Evolutionary conservation across 2,113 vertebrate species (phyloP), one percentile per base, ranked within the genome.

Genomic region (Rhinopomastus cyanomelas): DNA sequence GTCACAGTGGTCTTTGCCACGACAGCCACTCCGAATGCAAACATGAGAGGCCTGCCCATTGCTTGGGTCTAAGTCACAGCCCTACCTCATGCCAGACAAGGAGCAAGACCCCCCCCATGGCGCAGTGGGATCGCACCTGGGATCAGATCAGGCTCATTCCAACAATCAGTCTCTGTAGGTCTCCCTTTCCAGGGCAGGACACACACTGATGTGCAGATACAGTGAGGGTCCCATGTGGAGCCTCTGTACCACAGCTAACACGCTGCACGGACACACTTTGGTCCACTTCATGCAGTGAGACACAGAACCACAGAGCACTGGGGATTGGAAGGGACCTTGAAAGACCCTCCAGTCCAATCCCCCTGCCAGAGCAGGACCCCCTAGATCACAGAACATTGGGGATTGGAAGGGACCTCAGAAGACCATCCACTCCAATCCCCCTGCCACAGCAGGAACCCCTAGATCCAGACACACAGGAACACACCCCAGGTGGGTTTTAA

Each of bases 231-330:
- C 44, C 26, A 22, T 30, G n/a, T 30, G 42, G 39, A 16, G 59
- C 53, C 59, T 42, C 8, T 0, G 2, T 15, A 18, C 18, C 25
- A 10, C 0, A 0, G n/a, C 57, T 83, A 75, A 19, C n/a, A 42
- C 1, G 6, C 2, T 4, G 23, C 4, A 2, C 57, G 32, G 71
- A 89, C 78, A 61, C 36, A 4, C 29, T 64, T 27, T 2, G 16
- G 7, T 56, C 60, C 22, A 44, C 27, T 56, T 69, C 29, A 17
- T 7, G 8, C 6, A 39, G 16, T 4, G n/a, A n/a, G n/a, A n/a
- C n/a, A n/a, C n/a, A n/a, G n/a, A n/a, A n/a, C n/a, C n/a, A n/a
- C n/a, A n/a, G n/a, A n/a, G n/a, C n/a, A n/a, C n/a, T n/a, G n/a
- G n/a, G n/a, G n/a, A n/a, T n/a, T n/a, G n/a, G n/a, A n/a, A n/a